These are phyloP conservation scores for Branchinecta sandiegonensis DNA, from an alignment of 2,888 invertebrate genomes.

Conservation along the genomic window DNA sequence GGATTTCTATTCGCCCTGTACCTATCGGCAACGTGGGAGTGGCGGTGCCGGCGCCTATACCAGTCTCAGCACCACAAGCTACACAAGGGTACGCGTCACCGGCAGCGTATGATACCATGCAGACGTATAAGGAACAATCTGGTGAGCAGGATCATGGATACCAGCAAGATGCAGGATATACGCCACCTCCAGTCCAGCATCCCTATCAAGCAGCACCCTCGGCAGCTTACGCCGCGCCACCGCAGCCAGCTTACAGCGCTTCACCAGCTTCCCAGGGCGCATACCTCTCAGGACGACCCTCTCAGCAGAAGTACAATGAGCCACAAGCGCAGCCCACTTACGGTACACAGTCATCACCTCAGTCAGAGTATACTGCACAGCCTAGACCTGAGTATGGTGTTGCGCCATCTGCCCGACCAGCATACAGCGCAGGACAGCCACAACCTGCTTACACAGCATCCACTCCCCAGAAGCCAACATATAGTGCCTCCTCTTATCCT, in stretches of 20 bases:
- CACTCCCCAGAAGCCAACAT: background rate
- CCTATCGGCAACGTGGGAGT: slow-evolving; percentile 25
- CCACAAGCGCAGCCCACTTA: background rate
- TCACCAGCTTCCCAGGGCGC: background rate
- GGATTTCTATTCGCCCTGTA: slow-evolving; percentile 31
- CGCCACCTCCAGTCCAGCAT: background rate
- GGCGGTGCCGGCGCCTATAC: slow-evolving; percentile 17
- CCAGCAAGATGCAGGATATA: background rate
- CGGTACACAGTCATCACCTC: background rate
- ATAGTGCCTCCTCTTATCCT: no score
- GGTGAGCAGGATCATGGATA: background rate
- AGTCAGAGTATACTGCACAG: background rate
- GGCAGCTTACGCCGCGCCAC: background rate
- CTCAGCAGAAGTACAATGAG: background rate
- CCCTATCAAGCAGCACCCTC: background rate
- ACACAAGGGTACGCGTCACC: background rate
- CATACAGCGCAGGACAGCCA: background rate
- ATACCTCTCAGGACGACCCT: background rate
- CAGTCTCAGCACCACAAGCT: slow-evolving; percentile 1
- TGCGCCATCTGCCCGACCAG: background rate
- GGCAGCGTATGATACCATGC: slow-evolving; percentile 3
- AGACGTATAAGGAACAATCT: background rate
- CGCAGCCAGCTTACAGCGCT: background rate
- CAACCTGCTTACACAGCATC: background rate
- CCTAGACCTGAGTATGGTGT: no score